These are phyloP conservation scores for Apteryx mantelli DNA, from an alignment of 2,113 vertebrate genomes.

Conservation along the genomic window DNA sequence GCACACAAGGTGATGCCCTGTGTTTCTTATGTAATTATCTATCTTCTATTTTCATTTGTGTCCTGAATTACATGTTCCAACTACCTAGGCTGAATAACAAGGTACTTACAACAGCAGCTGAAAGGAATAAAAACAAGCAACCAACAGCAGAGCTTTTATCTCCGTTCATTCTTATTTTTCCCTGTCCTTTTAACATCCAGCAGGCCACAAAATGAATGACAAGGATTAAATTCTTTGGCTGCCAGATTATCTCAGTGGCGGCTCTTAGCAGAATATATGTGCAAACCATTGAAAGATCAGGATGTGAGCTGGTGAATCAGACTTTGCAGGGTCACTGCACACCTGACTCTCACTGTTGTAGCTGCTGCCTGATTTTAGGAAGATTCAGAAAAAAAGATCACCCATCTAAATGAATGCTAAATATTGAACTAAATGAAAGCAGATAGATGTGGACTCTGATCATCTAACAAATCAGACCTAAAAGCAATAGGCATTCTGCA, in stretches of 20 bases:
- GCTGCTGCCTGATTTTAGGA: not conserved
- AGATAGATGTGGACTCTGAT: not conserved
- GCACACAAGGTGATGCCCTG: not conserved
- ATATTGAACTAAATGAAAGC: not conserved
- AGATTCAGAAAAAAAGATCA: not conserved
- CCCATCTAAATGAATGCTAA: not conserved
- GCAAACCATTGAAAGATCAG: not conserved
- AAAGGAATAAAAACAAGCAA: conserved; percentile 16
- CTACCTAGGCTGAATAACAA: not conserved
- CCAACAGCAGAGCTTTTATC: not conserved
- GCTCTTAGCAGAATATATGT: not conserved
- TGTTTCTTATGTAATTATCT: not conserved
- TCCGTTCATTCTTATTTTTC: not conserved
- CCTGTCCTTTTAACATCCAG: not conserved
- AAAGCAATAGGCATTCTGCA: not conserved
- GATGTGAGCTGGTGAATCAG: conserved; percentile 20
- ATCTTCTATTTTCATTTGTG: not conserved
- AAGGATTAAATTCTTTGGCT: conserved; percentile 15
- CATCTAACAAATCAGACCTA: not conserved
- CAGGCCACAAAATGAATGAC: not conserved
- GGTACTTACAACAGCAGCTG: not conserved
- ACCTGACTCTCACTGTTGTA: not conserved
- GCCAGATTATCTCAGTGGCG: not conserved
- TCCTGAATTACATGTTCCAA: not conserved
- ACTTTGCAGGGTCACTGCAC: not conserved